Evolutionary conservation across 2,888 invertebrate genomes (phyloP), one percentile per base, ranked within the genome.

Genomic region (Eupeodes luniger): DNA sequence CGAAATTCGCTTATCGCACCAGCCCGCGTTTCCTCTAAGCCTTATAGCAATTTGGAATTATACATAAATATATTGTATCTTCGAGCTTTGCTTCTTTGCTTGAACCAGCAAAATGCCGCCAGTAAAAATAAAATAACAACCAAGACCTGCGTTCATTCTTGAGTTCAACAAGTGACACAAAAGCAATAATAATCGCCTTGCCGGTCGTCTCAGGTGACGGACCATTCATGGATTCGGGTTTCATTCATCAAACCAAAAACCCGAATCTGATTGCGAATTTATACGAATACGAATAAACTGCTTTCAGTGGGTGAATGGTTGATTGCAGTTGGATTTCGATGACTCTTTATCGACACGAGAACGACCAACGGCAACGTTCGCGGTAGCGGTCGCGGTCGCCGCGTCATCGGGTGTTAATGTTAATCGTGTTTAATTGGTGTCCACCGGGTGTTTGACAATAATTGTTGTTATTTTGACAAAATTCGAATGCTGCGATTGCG

Each of bases 371-470:
- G 1, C 19, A 5, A 6, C 59, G 12, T 4, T 47, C 12, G 47
- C 4, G 47, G 10, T 47, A 5, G 40, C 40, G 40, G 40, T 40
- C 40, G 40, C 40, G 5, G 40, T 40, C 40, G 40, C 9, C 40
- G 10, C 57, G 57, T 27, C 27, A 36, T 34, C 72, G 80, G 84
- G 80, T 69, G 36, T 55, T 16, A 70, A 70, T 81, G 78, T 88
- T 75, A 81, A 78, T 88, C 74, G 78, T 88, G 88, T 85, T 84
- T 85, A 85, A 85, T 88, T 85, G 81, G 88, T 88, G 88, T 85
- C 88, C 70, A 64, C 85, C 85, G 88, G 88, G 85, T 88, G 88
- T 88, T 88, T 88, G 85, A 88, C 88, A 88, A 85, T 85, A 81
- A 85, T 88, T 61, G 81, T 88, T 81, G 67, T 80, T 84, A 70